Conservation (phyloP, 2,113 vertebrate genomes). For the Poeciliopsis prolifica region DNA sequence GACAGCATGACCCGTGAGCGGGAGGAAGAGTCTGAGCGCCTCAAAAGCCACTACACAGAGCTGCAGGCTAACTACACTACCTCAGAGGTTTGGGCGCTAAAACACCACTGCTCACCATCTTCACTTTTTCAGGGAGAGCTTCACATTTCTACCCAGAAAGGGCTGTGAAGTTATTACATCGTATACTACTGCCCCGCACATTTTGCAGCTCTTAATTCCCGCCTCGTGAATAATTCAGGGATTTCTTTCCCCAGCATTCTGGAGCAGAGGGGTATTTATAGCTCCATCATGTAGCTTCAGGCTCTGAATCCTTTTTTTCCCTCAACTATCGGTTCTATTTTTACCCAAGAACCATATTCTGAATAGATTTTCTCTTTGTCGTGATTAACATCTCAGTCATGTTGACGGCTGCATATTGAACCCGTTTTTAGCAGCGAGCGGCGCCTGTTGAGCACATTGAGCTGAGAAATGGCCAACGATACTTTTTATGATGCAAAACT, state of each 20-base stretch:
- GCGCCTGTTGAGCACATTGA: not conserved
- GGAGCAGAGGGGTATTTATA: slow-evolving; percentile 30
- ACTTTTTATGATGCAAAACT: not conserved
- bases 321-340: slow-evolving; percentile 10
- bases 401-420: not conserved
- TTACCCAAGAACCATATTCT: not conserved
- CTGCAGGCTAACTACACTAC: slow-evolving; percentile 86
- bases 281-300: slow-evolving; percentile 6
- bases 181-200: not conserved
- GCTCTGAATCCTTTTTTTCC: not conserved
- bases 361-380: not conserved
- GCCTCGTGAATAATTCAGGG: slow-evolving; percentile 48
- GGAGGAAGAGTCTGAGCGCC: slow-evolving; percentile 90
- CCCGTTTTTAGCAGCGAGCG: not conserved
- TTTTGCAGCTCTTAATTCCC: slow-evolving; percentile 29
- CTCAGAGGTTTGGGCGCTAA: slow-evolving; percentile 84
- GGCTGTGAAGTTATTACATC: not conserved
- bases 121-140: not conserved
- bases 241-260: slow-evolving; percentile 19
- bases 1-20: slow-evolving; percentile 92
- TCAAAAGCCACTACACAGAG: slow-evolving; percentile 88
- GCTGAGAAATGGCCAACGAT: not conserved
- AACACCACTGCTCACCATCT: not conserved
- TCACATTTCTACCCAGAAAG: not conserved
- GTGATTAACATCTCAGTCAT: not conserved